Evolutionary conservation across 2,888 invertebrate genomes (phyloP), one percentile per base, ranked within the genome.

Genomic region (Drosophila siamana): DNA sequence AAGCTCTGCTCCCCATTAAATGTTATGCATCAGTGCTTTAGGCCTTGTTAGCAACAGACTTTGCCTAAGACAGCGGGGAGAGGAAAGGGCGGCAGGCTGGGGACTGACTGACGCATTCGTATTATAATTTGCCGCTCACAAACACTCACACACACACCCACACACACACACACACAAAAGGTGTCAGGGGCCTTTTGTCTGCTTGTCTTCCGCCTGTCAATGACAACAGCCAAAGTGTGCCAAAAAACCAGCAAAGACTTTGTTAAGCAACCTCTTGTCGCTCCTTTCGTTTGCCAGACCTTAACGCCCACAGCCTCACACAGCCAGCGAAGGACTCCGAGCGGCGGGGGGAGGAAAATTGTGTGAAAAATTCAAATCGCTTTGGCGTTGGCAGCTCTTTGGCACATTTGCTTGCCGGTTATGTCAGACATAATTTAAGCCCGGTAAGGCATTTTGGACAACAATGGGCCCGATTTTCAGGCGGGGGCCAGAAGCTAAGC

Each of bases 361-460:
- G 78, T 74, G 71, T 70, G 80, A 88, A 86, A 88, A 86, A 80
- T 88, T 78, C 80, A 85, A 82, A 83, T 85, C 69, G 68, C 57
- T 75, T 80, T 78, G 84, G 48, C 61, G 51, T 50, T 80, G 85
- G 61, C 81, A 77, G 84, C 70, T 74, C 70, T 66, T 80, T 70
- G 76, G 66, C 79, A 64, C 75, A 70, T 66, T 78, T 47, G 64
- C 78, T 68, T 61, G 69, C 69, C 69, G 72, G 70, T 76, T 88
- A 69, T 81, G 81, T 88, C 83, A 61, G 80, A 80, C 88, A 83
- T 86, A 86, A 88, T 83, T 83, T 83, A 86, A 86, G 86, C 74
- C 68, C 86, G 55, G 78, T 59, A 80, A 74, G 68, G 65, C 67
- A n/a, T 33, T 47, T 68, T 60, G 77, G 64, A 56, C 80, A 77